Conservation (phyloP, 1,140 invertebrate genomes). For the Orchestia grillus region DNA sequence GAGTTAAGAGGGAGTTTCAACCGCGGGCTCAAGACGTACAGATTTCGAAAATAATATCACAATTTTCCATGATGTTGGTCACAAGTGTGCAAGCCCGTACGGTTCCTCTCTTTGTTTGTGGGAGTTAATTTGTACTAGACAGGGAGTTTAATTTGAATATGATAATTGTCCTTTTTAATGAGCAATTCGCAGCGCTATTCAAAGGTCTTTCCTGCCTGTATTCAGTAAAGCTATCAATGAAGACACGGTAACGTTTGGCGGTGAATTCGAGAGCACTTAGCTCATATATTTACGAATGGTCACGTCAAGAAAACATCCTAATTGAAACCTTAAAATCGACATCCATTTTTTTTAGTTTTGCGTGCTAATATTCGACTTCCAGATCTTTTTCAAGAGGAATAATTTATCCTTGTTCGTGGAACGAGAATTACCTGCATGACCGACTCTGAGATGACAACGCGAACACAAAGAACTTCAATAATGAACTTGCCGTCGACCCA, state of each 20-base stretch:
- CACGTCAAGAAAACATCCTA: too few relatives aligned
- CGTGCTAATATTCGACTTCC: not conserved
- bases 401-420: not conserved
- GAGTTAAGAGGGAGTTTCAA: too few relatives aligned
- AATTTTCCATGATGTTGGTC: too few relatives aligned
- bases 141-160: not conserved
- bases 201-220: too few relatives aligned
- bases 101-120: not conserved
- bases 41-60: not conserved
- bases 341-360: not conserved
- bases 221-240: too few relatives aligned
- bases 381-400: not conserved
- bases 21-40: not conserved
- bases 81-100: not conserved
- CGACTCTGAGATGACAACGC: not conserved
- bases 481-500: not conserved
- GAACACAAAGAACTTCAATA: not conserved
- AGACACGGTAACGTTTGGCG: not conserved
- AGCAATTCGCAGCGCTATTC: too few relatives aligned
- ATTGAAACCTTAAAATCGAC: too few relatives aligned
- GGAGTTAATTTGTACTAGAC: not conserved
- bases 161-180: too few relatives aligned
- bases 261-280: not conserved
- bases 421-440: not conserved
- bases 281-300: too few relatives aligned